A percentile compares a stretch with the other conserved stretches of the same genome.
Evolutionary conservation across 2,888 invertebrate genomes (phyloP).

Genomic region (Corythucha ciliata): DNA sequence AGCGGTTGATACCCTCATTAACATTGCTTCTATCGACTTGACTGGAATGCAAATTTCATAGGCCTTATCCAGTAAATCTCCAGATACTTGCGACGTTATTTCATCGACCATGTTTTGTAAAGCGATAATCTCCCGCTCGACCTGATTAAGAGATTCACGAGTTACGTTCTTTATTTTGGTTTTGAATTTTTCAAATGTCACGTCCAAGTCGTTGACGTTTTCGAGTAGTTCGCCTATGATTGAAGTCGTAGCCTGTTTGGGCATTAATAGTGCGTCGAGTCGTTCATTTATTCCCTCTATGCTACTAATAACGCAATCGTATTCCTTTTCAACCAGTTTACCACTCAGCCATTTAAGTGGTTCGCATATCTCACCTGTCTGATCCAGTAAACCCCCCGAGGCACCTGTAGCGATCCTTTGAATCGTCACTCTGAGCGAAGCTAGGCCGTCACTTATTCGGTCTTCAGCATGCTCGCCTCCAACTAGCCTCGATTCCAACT

Average conservation of each 20-base stretch:
- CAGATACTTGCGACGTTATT: constrained; percentile 16
- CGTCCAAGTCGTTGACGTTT: constrained; percentile 17
- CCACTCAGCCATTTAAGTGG: constrained; percentile 20
- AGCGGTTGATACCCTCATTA: too few species aligned
- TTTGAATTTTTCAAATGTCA: constrained; percentile 18
- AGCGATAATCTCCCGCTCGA: constrained; percentile 20
- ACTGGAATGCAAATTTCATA: constrained; percentile 21
- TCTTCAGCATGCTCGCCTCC: constrained; percentile 17
- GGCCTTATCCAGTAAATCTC: constrained; percentile 19
- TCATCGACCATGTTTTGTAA: constrained; percentile 23
- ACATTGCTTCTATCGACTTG: constrained; percentile 18
- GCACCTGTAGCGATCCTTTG: constrained; percentile 20
- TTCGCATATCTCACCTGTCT: constrained; percentile 17
- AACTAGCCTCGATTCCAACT: constrained; percentile 13
- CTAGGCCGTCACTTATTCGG: constrained; percentile 16
- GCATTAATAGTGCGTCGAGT: constrained; percentile 9
- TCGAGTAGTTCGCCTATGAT: constrained; percentile 21
- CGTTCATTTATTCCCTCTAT: constrained; percentile 18
- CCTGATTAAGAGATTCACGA: constrained; percentile 10
- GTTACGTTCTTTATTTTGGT: constrained; percentile 5
- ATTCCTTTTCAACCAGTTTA: constrained; percentile 4
- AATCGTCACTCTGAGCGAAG: constrained; percentile 16
- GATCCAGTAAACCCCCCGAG: constrained; percentile 17
- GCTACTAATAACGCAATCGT: constrained; percentile 9
- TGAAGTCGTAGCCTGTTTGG: constrained; percentile 21